Conservation (phyloP, 2,113 vertebrate species). For the Odontesthes bonariensis region DNA sequence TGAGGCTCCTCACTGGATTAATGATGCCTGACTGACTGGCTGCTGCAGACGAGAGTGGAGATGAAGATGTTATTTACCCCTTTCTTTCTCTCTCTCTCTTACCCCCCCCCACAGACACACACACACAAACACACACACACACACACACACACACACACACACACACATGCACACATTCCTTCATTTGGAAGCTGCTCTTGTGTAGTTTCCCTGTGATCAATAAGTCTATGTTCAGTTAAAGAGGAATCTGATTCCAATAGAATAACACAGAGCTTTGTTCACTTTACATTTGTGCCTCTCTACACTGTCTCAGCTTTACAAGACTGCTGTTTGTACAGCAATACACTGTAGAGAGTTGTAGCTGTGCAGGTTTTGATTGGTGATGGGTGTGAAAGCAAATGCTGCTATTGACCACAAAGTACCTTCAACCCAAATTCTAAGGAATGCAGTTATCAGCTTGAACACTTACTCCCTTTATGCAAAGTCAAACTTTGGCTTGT, state of each 20-base stretch:
- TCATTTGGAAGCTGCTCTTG: slow-evolving; percentile 73
- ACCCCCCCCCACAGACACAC: not conserved
- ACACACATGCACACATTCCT: slow-evolving; percentile 29
- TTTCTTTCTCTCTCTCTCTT: slow-evolving; percentile 32
- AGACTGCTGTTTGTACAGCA: slow-evolving; percentile 34
- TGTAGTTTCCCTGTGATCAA: slow-evolving; percentile 71
- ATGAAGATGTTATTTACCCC: slow-evolving; percentile 76
- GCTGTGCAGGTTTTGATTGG: slow-evolving; percentile 25
- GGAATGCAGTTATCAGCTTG: not conserved
- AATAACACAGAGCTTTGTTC: slow-evolving; percentile 75
- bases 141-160: not conserved
- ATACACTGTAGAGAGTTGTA: slow-evolving; percentile 25
- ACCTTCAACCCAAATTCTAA: slow-evolving; percentile 30
- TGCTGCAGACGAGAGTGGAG: slow-evolving; percentile 64
- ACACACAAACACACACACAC: not conserved
- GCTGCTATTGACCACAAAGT: slow-evolving; percentile 28
- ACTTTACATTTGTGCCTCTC: slow-evolving; percentile 58
- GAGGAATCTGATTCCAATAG: slow-evolving; percentile 81
- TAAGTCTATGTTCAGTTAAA: slow-evolving; percentile 81
- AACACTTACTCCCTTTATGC: slow-evolving; percentile 36
- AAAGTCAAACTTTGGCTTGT: slow-evolving; percentile 57
- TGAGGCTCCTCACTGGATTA: slow-evolving; percentile 79
- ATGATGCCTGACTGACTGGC: slow-evolving; percentile 78
- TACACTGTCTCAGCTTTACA: slow-evolving; percentile 53
- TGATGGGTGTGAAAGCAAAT: slow-evolving; percentile 15